Evolutionary conservation across 2,113 vertebrate genomes (phyloP).

Genomic region (Puntigrus tetrazona): DNA sequence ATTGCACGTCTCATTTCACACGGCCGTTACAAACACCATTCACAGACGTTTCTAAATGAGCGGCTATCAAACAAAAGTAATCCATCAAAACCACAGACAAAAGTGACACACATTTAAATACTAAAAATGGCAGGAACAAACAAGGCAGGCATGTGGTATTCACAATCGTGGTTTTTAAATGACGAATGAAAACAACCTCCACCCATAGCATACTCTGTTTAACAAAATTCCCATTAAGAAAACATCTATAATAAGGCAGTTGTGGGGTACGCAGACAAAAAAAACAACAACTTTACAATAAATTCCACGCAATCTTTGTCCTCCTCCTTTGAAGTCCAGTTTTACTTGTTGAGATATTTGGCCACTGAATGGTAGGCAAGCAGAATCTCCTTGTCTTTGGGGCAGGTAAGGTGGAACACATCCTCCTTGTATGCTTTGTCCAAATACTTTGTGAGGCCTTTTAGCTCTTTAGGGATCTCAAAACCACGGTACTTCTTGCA

Average conservation of each 20-base stretch:
- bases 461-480: constrained; percentile 78
- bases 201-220: constrained; percentile 1
- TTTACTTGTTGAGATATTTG: constrained; percentile 69
- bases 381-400: constrained; percentile 81
- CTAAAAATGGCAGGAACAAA: not conserved
- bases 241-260: not conserved
- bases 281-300: not conserved
- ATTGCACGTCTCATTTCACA: constrained; percentile 21
- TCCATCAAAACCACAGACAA: not conserved
- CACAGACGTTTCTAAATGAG: not conserved
- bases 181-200: constrained; percentile 26
- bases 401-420: constrained; percentile 87
- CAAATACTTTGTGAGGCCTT: constrained; percentile 79
- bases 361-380: constrained; percentile 81
- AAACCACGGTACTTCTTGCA: constrained; percentile 82
- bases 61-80: not conserved
- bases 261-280: not conserved
- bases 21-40: not conserved
- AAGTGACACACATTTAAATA: constrained; percentile 23
- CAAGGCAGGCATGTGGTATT: constrained; percentile 12
- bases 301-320: not conserved
- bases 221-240: not conserved
- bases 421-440: constrained; percentile 73
- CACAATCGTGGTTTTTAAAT: constrained; percentile 28
- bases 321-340: constrained; percentile 31